A percentile compares a stretch with the other conserved stretches of the same genome.
Conservation (phyloP, 1,140 invertebrate genomes). For the Tetramorium parvispinum region DNA sequence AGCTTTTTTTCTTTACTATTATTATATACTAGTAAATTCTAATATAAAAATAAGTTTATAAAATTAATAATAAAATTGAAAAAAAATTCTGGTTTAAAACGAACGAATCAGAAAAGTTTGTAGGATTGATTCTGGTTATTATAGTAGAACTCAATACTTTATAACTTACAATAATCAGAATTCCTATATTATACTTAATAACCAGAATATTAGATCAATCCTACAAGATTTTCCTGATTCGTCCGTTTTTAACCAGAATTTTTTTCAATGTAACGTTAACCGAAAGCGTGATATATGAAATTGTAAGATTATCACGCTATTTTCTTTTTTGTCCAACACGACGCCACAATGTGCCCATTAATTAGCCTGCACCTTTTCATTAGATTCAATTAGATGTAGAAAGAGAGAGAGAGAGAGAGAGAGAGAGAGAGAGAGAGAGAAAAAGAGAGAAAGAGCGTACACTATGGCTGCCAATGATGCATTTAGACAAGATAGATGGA, state of each 20-base stretch:
- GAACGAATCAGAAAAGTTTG: too few relatives aligned
- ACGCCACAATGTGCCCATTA: not conserved
- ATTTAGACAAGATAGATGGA: constrained; percentile 35
- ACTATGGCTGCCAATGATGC: constrained; percentile 59
- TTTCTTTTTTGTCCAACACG: not conserved
- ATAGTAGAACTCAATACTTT: too few relatives aligned
- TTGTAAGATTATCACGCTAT: not conserved
- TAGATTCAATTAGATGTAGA: constrained; percentile 28
- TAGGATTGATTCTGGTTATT: too few relatives aligned
- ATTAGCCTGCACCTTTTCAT: constrained; percentile 42
- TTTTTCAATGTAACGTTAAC: too few relatives aligned
- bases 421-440: constrained; percentile 30
- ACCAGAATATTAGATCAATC: too few relatives aligned
- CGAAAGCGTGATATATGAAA: not conserved
- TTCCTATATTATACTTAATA: too few relatives aligned
- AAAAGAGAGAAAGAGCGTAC: constrained; percentile 23
- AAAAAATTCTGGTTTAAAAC: too few relatives aligned
- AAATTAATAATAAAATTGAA: not conserved
- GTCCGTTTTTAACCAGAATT: too few relatives aligned
- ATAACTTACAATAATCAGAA: too few relatives aligned
- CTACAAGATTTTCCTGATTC: too few relatives aligned
- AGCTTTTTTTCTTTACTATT: too few relatives aligned
- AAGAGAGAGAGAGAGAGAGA: constrained; percentile 38
- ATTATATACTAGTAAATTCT: too few relatives aligned
- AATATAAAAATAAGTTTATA: not conserved